A percentile compares a stretch with the other conserved stretches of the same genome.
Evolutionary conservation across 2,113 vertebrate species (phyloP).

Genomic region (Semicossyphus pulcher): DNA sequence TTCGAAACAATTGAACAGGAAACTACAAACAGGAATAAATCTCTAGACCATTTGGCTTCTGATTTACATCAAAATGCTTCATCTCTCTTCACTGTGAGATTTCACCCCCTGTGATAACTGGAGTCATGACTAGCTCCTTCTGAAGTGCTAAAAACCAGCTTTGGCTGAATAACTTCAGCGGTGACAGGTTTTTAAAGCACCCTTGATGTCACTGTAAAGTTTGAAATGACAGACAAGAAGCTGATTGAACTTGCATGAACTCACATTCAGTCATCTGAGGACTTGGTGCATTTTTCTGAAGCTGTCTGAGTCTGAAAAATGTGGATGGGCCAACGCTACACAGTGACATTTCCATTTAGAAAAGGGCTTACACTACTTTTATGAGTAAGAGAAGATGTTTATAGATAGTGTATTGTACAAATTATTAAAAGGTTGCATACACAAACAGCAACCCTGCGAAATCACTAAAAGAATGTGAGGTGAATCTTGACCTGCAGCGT

Average conservation of each 20-base stretch:
- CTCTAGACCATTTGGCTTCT: constrained; percentile 19
- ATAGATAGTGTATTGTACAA: too few relatives aligned
- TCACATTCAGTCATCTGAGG: neutral
- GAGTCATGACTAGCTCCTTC: neutral
- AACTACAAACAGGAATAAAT: constrained; percentile 2
- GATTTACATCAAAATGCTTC: constrained; percentile 13
- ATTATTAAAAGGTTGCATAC: too few relatives aligned
- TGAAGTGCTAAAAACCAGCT: constrained; percentile 10
- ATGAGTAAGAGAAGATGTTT: too few relatives aligned
- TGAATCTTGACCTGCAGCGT: too few relatives aligned
- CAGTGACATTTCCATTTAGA: neutral
- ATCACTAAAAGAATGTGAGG: too few relatives aligned
- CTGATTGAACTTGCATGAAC: constrained; percentile 28
- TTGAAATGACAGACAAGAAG: constrained; percentile 8
- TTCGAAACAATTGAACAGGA: constrained; percentile 10
- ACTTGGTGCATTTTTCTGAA: too few relatives aligned
- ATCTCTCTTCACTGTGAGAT: constrained; percentile 6
- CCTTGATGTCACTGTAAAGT: neutral
- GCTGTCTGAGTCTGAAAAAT: neutral
- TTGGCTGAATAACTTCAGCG: constrained; percentile 15
- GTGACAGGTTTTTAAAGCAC: constrained; percentile 9
- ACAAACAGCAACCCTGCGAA: too few relatives aligned
- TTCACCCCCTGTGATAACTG: neutral
- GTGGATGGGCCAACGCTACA: neutral
- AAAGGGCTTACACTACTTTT: neutral